phyloP scores from a whole-genome alignment of 2,113 vertebrate species.

The Dasyornis broadbenti region DNA sequence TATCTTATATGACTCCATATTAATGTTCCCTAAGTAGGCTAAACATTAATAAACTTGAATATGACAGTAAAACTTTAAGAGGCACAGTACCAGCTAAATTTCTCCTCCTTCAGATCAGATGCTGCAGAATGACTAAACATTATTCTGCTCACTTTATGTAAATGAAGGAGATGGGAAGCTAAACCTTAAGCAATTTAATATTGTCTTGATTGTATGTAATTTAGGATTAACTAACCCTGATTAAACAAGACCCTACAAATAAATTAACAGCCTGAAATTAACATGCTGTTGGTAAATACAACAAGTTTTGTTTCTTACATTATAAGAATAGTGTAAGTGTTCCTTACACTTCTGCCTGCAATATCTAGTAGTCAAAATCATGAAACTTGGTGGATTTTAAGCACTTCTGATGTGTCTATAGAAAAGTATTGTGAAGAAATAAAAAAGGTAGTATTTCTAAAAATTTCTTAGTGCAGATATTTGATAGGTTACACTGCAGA shows the following conservation, averaged over 20 bases:
- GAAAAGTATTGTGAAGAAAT: neutral
- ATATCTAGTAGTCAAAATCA: neutral
- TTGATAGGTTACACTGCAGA: neutral
- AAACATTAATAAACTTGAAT: conserved; percentile 26
- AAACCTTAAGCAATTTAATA: conserved; percentile 5
- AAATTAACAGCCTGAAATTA: neutral
- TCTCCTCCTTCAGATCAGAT: conserved; percentile 31
- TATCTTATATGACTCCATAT: neutral
- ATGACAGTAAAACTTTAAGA: conserved; percentile 22
- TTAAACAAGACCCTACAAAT: conserved; percentile 26
- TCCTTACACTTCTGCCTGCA: neutral
- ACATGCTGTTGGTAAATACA: conserved; percentile 1
- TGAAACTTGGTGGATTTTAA: neutral
- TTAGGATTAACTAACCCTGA: conserved; percentile 17
- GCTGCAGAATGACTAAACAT: conserved; percentile 8
- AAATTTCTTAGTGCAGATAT: neutral
- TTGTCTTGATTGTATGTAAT: conserved; percentile 16
- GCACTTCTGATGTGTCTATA: neutral
- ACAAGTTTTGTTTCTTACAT: neutral
- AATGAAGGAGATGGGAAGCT: neutral
- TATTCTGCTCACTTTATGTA: neutral
- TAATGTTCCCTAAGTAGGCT: neutral
- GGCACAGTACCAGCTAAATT: neutral
- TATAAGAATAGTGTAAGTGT: neutral
- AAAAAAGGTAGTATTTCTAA: neutral